Evolutionary conservation across 1,140 invertebrate genomes (phyloP).

Genomic region (Pseudomyrmex dendroicus): DNA sequence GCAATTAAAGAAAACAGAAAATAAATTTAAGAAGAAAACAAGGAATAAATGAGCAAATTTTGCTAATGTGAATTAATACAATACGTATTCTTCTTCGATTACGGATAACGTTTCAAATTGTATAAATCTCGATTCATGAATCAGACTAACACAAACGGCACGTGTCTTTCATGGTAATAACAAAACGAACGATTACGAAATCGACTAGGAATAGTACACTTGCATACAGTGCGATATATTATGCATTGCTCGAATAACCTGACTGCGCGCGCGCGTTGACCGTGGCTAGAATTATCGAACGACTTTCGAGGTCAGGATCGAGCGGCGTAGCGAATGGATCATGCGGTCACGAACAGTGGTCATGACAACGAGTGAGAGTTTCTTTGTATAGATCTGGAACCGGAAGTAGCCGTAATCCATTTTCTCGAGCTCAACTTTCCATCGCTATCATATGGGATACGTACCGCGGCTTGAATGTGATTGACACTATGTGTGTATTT

Average conservation of each 20-base stretch:
- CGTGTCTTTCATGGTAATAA: neutral
- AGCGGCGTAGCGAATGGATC: constrained; percentile 61
- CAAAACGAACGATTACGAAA: constrained; percentile 45
- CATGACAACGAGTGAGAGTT: constrained; percentile 79
- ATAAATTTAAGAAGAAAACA: neutral
- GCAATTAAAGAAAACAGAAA: neutral
- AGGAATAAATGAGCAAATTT: neutral
- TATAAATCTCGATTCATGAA: constrained; percentile 2
- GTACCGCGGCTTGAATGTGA: neutral
- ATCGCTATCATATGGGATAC: constrained; percentile 33
- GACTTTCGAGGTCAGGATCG: constrained; percentile 82
- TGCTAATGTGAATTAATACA: neutral
- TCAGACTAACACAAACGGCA: neutral
- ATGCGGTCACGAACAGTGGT: constrained; percentile 25
- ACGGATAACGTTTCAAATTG: neutral
- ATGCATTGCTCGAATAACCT: constrained; percentile 77
- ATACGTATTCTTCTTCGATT: neutral
- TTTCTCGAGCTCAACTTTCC: constrained; percentile 76
- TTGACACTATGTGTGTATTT: neutral
- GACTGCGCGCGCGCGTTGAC: constrained; percentile 63
- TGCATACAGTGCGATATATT: constrained; percentile 63
- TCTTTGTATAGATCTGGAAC: constrained; percentile 69
- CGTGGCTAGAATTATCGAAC: constrained; percentile 80
- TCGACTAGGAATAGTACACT: constrained; percentile 2
- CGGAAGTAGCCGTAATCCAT: constrained; percentile 76